Base-by-base conservation (phyloP, 2,888 invertebrate species). In the Aethes cnicana region DNA sequence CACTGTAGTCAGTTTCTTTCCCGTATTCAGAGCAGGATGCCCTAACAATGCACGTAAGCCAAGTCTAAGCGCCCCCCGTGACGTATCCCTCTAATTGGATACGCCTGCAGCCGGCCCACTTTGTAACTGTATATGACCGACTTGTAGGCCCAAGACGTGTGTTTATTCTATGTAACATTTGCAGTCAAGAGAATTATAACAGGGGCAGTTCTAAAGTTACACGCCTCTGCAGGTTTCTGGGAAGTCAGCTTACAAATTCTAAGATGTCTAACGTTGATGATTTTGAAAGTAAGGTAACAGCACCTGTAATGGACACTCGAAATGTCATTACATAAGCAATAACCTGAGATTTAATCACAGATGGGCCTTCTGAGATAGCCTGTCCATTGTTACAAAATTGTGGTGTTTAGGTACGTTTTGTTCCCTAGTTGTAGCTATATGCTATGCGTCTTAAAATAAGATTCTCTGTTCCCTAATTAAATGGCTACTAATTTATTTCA, bases 1-100 rank as follows among this genome's bases (percentile, higher is more conserved):
- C 35, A 37, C 12, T 21, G 37, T 32, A 43, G 26, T 41, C 25
- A 44, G 44, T 43, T 35, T 9, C 20, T n/a, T 35, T 9, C 17
- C 6, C 5, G 9, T 35, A 25, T 25, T 9, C 16, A 9, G 8
- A 5, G 23, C 12, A 16, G 28, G 35, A 50, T 21, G 63, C 70
- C 61, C 64, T 68, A 66, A 65, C 62, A 70, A 62, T 63, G 65
- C 63, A 26, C 18, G 37, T 17, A 30, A 42, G 48, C 36, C 42
- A 47, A 53, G 62, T 57, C 57, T 58, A 59, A 55, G 9, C 36
- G 50, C 46, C 43, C 42, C 54, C 60, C 59, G 50, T 62, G 61
- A 61, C 54, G 55, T 57, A 57, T 59, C 60, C 65, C 63, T 63
- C 68, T 75, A 77, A 76, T 75, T 76, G 73, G 74, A 74, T 75